These are phyloP conservation scores for Erebia palarica DNA, from an alignment of 2,888 invertebrate genomes.

Conservation along the genomic window DNA sequence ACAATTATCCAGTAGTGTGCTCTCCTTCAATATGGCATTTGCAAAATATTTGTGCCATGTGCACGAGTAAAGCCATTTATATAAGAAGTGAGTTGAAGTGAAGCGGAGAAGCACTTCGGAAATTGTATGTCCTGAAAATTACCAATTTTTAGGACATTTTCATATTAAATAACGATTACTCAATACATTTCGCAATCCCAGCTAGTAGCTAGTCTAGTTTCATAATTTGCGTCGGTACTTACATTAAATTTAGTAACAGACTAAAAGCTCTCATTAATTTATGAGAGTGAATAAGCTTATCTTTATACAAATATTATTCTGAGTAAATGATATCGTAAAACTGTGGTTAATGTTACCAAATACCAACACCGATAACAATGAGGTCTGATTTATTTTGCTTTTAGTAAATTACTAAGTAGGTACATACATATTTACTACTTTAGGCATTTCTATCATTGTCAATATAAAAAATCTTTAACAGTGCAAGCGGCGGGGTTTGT, in stretches of 20 bases:
- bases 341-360: constrained; percentile 7
- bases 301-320: constrained; percentile 9
- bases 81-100: too few species aligned
- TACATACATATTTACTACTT: too few species aligned
- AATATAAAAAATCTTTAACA: too few species aligned
- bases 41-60: too few species aligned
- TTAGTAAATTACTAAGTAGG: not conserved
- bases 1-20: too few species aligned
- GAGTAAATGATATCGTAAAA: too few species aligned
- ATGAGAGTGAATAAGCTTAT: constrained; percentile 25
- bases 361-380: constrained; percentile 14
- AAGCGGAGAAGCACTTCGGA: too few species aligned
- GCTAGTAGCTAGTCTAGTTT: constrained; percentile 14
- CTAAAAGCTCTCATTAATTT: constrained; percentile 25
- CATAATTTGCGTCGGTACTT: constrained; percentile 20
- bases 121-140: too few species aligned
- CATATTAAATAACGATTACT: not conserved
- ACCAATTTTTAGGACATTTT: not conserved
- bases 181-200: not conserved
- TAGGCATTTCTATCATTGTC: too few species aligned
- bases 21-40: too few species aligned
- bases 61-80: too few species aligned
- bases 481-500: too few species aligned
- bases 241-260: constrained; percentile 6
- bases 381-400: not conserved